Evolutionary conservation across 2,888 invertebrate species (phyloP).

Genomic region (Hofmannophila pseudospretella): DNA sequence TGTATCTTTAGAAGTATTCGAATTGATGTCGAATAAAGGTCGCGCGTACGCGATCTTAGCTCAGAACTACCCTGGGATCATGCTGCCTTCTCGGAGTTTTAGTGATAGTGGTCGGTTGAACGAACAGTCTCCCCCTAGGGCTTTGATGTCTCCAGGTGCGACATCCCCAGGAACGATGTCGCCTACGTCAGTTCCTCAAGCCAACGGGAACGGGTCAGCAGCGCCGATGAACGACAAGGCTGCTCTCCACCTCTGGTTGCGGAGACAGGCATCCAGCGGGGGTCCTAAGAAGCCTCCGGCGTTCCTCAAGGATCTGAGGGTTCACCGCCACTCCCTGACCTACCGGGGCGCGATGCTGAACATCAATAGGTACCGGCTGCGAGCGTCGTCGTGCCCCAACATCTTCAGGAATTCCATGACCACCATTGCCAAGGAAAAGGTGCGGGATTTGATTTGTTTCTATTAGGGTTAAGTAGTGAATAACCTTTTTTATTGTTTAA

Average conservation of each 20-base stretch:
- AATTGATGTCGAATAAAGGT: constrained; percentile 82
- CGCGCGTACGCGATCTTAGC: constrained; percentile 84
- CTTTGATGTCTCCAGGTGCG: constrained; percentile 43
- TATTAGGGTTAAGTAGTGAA: neutral
- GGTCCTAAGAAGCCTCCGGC: constrained; percentile 78
- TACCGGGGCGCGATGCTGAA: constrained; percentile 92
- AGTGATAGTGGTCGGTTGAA: constrained; percentile 78
- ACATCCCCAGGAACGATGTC: constrained; percentile 42
- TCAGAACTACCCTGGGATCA: constrained; percentile 85
- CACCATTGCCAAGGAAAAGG: constrained; percentile 88
- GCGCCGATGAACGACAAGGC: constrained; percentile 58
- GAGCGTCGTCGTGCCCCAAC: constrained; percentile 94
- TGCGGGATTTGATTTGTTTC: constrained; percentile 21
- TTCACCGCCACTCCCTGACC: constrained; percentile 88
- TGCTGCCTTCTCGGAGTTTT: constrained; percentile 85
- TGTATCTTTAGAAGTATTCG: constrained; percentile 86
- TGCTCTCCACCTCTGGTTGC: constrained; percentile 76
- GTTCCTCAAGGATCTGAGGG: constrained; percentile 84
- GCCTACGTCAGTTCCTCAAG: constrained; percentile 35
- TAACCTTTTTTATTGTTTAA: neutral
- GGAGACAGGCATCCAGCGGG: constrained; percentile 57
- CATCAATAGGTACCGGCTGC: constrained; percentile 86
- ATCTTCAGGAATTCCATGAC: constrained; percentile 92
- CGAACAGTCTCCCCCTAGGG: constrained; percentile 57
- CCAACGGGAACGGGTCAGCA: constrained; percentile 28